Evolutionary conservation across 2,888 invertebrate genomes (phyloP), one percentile per base, ranked within the genome.

Genomic region (Epinotia demarniana): DNA sequence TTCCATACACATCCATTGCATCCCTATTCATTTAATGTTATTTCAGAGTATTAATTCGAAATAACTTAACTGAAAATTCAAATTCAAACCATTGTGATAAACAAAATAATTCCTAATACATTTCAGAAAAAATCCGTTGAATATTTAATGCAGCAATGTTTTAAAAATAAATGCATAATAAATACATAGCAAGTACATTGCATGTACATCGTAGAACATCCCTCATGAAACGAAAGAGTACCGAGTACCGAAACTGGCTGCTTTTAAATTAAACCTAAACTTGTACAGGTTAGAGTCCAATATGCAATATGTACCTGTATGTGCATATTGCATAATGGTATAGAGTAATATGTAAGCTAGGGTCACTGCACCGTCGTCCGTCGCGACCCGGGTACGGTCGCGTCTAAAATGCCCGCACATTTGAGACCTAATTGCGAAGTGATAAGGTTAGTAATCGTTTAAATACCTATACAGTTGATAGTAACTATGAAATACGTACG

Each of bases 311-410:
- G 57, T 0, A 0, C 8, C 3, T 46, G 46, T 2, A 18, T 19
- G 13, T 19, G 18, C 53, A 27, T 67, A 68, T 16, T 43, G 43
- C 19, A 27, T 58, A 12, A 6, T n/a, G n/a, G n/a, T 43, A 8
- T 18, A 16, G 18, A 67, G 27, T 18, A 55, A n/a, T 23, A 11
- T 33, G 3, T n/a, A 57, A 39, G 3, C 5, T 62, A 12, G 5
- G 69, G 43, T 60, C 58, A n/a, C 3, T 27, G 69, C 55, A 46
- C 58, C 23, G 5, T 8, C 27, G 69, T 58, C 69, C 69, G 58
- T 4, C 23, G 12, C 27, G 69, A 16, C 69, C 69, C n/a, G 27
- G 9, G 49, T n/a, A 13, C n/a, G n/a, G n/a, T n/a, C 16, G 12
- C 13, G 13, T 46, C 46, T 46, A n/a, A n/a, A 49, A 49, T 16